These are phyloP conservation scores for Meriones psammophilus DNA, from an alignment of 2,797 vertebrate species.

Conservation along the genomic window DNA sequence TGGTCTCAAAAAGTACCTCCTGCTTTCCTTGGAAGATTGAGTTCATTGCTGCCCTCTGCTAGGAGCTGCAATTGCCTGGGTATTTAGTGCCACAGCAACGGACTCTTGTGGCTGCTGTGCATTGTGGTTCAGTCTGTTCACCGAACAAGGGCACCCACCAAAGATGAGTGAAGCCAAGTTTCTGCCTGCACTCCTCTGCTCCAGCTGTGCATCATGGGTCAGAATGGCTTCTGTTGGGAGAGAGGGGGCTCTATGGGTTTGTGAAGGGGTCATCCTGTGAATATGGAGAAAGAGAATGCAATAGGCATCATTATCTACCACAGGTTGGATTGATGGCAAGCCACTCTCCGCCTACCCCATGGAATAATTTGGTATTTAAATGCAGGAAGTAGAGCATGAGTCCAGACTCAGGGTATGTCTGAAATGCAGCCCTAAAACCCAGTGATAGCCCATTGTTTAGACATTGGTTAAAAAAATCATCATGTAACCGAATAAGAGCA, in stretches of 20 bases:
- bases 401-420: not conserved
- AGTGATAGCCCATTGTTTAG: constrained; percentile 9
- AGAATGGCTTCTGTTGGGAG: not conserved
- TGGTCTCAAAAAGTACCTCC: not conserved
- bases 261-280: not conserved
- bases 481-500: not conserved
- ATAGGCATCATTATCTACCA: not conserved
- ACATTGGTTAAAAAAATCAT: not conserved
- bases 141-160: not conserved
- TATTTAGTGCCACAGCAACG: not conserved
- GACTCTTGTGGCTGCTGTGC: not conserved
- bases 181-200: not conserved
- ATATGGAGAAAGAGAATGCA: not conserved
- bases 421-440: not conserved
- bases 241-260: not conserved
- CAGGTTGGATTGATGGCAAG: not conserved
- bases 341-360: not conserved
- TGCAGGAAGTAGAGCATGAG: constrained; percentile 14
- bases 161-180: not conserved
- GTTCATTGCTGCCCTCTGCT: not conserved
- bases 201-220: not conserved
- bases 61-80: not conserved
- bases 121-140: not conserved
- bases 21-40: not conserved
- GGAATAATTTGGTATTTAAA: constrained; percentile 51